Evolutionary conservation across 2,797 vertebrate genomes (phyloP), one percentile per base, ranked within the genome.

Genomic region (Momotus momota): DNA sequence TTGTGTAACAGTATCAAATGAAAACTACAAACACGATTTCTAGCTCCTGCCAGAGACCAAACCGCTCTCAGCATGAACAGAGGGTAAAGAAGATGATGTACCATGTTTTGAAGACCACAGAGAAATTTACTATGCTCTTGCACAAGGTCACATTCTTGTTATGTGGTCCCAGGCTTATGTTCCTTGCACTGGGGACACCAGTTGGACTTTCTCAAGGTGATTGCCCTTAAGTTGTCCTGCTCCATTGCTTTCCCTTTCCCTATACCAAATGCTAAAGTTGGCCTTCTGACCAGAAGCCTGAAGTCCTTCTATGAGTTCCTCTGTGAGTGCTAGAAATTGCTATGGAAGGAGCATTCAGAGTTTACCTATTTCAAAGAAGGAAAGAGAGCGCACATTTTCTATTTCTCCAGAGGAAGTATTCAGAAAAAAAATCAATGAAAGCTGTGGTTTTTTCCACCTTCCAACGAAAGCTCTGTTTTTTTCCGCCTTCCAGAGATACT

Each of bases 91-190:
- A 79, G 41, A n/a, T 71, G 14, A 41, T 12, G 10, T 38, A 8
- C 1, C 3, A 1, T 54, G 7, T 9, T 69, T 94, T 72, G 40
- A 79, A 75, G 29, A 20, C 14, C 33, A 49, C 35, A 67, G 52
- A 64, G 16, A 9, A 43, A 41, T 69, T 58, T 61, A 3, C 35
- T 9, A 10, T 10, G 7, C 58, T 12, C 33, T 89, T 84, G 22
- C 16, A 31, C 2, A 1, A 2, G 31, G 14, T 70, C 8, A 7
- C 3, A 1, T 45, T 61, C 13, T 73, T 54, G 13, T 23, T 48
- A 27, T 0, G 0, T 64, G 10, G 15, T 71, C 18, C 31, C 5
- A 6, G 45, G 6, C 8, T 60, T 57, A 13, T 60, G 13, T 45
- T 91, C 0, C 0, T 41, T 60, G 21, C 72, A 27, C 12, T 71